These are phyloP conservation scores for Dolichomitus sp. DNA, from an alignment of 2,888 invertebrate species.

Conservation along the genomic window DNA sequence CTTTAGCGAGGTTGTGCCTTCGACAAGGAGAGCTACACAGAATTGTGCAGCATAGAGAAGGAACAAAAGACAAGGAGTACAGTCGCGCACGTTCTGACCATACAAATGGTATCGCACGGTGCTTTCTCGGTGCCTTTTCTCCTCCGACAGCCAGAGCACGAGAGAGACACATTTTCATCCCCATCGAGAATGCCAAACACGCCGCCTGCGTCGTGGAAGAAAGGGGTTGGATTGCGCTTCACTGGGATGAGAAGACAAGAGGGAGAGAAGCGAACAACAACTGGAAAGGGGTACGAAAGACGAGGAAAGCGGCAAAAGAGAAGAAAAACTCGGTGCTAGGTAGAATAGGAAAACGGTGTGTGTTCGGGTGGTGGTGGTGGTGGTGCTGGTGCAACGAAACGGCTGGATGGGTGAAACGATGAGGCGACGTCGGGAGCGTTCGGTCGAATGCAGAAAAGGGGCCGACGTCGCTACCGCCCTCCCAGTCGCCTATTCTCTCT, in stretches of 20 bases:
- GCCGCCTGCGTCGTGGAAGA: constrained; percentile 56
- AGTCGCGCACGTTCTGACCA: constrained; percentile 57
- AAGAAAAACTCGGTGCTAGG: constrained; percentile 26
- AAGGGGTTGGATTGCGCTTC: constrained; percentile 43
- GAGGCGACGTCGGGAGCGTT: constrained; percentile 63
- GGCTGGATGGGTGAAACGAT: constrained; percentile 65
- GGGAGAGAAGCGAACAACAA: constrained; percentile 20
- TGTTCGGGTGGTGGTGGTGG: constrained; percentile 1
- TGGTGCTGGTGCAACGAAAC: constrained; percentile 55
- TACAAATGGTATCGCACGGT: constrained; percentile 57
- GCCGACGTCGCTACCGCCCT: constrained; percentile 58
- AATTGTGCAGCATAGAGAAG: constrained; percentile 19
- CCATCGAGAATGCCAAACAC: constrained; percentile 66
- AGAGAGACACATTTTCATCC: constrained; percentile 26
- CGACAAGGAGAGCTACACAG: not conserved
- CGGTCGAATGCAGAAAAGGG: constrained; percentile 75
- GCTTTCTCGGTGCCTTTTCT: constrained; percentile 25
- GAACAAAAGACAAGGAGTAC: constrained; percentile 39
- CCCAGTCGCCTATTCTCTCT: constrained; percentile 54
- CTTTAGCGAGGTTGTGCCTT: constrained; percentile 27
- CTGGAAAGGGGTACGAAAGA: constrained; percentile 21
- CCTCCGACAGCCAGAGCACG: not conserved
- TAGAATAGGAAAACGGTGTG: constrained; percentile 47
- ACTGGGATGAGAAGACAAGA: constrained; percentile 15
- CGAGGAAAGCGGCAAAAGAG: constrained; percentile 17